A percentile compares a stretch with the other conserved stretches of the same genome.
These are phyloP conservation scores for Chrysina gloriosa DNA, from an alignment of 2,888 invertebrate genomes.

Conservation along the genomic window DNA sequence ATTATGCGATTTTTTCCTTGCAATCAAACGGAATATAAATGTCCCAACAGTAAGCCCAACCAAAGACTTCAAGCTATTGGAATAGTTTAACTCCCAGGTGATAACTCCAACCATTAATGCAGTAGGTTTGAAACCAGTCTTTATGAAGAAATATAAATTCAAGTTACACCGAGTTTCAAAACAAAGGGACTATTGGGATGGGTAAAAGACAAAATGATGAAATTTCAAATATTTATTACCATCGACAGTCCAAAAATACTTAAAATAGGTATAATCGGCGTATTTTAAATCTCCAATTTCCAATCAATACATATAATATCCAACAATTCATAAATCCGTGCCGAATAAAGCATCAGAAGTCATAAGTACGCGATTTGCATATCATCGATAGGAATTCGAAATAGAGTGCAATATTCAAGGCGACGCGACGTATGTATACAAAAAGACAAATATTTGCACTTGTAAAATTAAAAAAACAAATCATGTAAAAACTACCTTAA, in stretches of 20 bases:
- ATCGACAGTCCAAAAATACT: conserved; percentile 30
- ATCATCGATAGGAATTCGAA: conserved; percentile 1
- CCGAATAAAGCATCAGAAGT: conserved; percentile 11
- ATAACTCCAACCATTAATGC: too few relatives aligned
- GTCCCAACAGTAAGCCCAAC: too few relatives aligned
- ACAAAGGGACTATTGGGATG: too few relatives aligned
- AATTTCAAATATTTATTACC: conserved; percentile 21
- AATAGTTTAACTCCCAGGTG: too few relatives aligned
- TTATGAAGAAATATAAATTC: too few relatives aligned
- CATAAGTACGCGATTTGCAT: background rate
- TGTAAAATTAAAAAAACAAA: conserved; percentile 6
- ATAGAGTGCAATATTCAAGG: conserved; percentile 33
- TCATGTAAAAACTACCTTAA: conserved; percentile 9
- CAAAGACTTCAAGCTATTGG: too few relatives aligned
- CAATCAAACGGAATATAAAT: too few relatives aligned
- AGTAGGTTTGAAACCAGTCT: too few relatives aligned
- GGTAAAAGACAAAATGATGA: background rate
- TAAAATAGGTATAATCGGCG: conserved; percentile 13
- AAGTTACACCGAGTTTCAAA: too few relatives aligned
- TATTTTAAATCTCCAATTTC: conserved; percentile 21
- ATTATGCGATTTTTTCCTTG: too few relatives aligned
- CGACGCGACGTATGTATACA: background rate
- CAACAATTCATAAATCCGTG: conserved; percentile 18
- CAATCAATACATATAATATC: conserved; percentile 9
- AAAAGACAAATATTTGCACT: conserved; percentile 9